phyloP scores from a whole-genome alignment of 2,797 vertebrate genomes.

The Sebastes vulpes region DNA sequence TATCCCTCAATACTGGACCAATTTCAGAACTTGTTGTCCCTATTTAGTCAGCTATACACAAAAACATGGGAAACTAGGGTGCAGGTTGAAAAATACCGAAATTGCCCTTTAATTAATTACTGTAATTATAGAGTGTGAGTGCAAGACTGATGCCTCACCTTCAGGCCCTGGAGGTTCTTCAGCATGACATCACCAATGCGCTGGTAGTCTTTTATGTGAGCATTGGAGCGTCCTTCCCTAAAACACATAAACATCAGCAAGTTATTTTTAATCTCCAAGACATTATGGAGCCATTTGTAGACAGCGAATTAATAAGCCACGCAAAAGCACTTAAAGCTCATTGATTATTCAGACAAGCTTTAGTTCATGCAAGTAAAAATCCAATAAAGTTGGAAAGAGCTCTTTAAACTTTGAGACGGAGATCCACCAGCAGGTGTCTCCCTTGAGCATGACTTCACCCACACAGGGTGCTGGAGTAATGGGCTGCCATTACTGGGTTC shows the following conservation, averaged over 20 bases:
- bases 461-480: background rate
- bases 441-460: conserved; percentile 41
- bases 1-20: too few relatives aligned
- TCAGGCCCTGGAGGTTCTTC: conserved; percentile 93
- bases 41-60: too few relatives aligned
- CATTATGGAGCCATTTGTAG: background rate
- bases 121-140: background rate
- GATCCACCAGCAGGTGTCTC: conserved; percentile 77
- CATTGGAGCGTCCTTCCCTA: conserved; percentile 97
- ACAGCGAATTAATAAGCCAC: background rate
- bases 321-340: conserved; percentile 2
- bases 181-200: conserved; percentile 96
- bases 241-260: conserved; percentile 26
- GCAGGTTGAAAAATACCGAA: too few relatives aligned
- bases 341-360: conserved; percentile 7
- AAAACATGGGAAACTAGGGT: too few relatives aligned
- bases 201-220: conserved; percentile 96
- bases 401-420: background rate
- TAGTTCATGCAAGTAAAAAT: background rate
- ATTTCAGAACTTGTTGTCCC: too few relatives aligned
- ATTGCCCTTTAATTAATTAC: background rate
- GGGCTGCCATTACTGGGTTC: conserved; percentile 27
- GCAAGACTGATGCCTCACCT: conserved; percentile 81
- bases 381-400: background rate
- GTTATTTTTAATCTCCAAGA: background rate